Conservation (phyloP, 2,113 vertebrate species). For the Equus quagga region DNA sequence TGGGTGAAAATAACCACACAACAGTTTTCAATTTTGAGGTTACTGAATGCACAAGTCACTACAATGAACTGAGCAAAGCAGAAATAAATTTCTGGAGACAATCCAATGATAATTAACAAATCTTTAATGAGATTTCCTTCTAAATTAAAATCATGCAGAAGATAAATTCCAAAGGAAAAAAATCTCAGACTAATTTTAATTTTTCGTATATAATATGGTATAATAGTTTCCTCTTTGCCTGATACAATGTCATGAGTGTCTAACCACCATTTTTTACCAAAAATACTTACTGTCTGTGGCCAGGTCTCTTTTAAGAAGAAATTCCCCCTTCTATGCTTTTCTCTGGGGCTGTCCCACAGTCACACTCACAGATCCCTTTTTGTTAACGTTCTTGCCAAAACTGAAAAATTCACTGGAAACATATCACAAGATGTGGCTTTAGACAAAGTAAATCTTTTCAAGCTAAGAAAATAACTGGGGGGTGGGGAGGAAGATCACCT, state of each 20-base stretch:
- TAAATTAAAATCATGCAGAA: background rate
- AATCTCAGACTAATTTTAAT: background rate
- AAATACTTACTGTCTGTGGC: background rate
- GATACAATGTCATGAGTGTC: background rate
- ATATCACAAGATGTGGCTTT: background rate
- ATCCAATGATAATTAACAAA: background rate
- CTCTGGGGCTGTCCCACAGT: background rate
- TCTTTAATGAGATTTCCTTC: background rate
- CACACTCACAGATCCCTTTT: constrained; percentile 25
- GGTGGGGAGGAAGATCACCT: background rate
- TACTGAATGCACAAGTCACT: background rate
- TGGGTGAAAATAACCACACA: background rate
- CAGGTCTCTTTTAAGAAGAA: constrained; percentile 25
- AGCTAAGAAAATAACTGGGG: background rate
- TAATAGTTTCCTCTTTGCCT: background rate
- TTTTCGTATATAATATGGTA: background rate
- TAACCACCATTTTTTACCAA: background rate
- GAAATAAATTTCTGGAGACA: background rate
- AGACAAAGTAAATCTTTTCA: background rate
- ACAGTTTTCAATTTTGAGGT: background rate
- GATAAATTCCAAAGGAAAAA: background rate
- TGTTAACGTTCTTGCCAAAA: background rate
- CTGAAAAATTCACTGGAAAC: constrained; percentile 20
- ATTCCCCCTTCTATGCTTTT: background rate
- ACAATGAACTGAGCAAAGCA: background rate